Conservation (phyloP, 2,797 vertebrate species). For the Phrynocephalus vlangalii region DNA sequence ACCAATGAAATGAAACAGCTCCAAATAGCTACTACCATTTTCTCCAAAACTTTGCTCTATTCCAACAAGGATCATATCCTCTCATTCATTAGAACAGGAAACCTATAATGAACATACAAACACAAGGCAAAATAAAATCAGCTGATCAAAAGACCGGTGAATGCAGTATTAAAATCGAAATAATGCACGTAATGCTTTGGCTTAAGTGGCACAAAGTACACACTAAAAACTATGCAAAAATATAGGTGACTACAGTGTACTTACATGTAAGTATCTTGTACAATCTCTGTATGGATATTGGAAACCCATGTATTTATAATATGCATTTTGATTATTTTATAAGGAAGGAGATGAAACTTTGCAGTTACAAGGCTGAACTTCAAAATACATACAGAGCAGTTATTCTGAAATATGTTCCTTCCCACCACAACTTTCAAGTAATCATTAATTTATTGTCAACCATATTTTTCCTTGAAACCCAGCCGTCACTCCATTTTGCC, state of each 20-base stretch:
- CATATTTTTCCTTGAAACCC: constrained; percentile 40
- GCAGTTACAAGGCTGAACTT: constrained; percentile 68
- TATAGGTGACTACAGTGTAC: constrained; percentile 84
- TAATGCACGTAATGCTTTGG: constrained; percentile 81
- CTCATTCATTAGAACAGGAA: constrained; percentile 68
- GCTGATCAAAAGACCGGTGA: constrained; percentile 59
- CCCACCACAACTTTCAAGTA: constrained; percentile 64
- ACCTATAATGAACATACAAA: constrained; percentile 66
- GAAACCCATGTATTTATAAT: constrained; percentile 85
- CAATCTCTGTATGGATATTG: constrained; percentile 84
- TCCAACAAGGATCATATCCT: constrained; percentile 63
- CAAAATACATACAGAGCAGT: constrained; percentile 71
- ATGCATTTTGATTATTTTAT: constrained; percentile 83
- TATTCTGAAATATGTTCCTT: constrained; percentile 77
- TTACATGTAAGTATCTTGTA: constrained; percentile 87
- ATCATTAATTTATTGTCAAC: constrained; percentile 68
- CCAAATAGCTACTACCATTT: constrained; percentile 62
- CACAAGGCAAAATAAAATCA: constrained; percentile 38
- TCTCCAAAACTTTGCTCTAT: constrained; percentile 51
- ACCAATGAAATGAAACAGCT: constrained; percentile 63
- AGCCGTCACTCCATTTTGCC: constrained; percentile 45
- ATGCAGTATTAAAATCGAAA: constrained; percentile 53
- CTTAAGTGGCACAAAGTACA: constrained; percentile 87
- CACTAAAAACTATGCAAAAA: constrained; percentile 87
- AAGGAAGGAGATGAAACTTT: constrained; percentile 63